Conservation (phyloP, 2,113 vertebrate species). For the Clarias batrachus region DNA sequence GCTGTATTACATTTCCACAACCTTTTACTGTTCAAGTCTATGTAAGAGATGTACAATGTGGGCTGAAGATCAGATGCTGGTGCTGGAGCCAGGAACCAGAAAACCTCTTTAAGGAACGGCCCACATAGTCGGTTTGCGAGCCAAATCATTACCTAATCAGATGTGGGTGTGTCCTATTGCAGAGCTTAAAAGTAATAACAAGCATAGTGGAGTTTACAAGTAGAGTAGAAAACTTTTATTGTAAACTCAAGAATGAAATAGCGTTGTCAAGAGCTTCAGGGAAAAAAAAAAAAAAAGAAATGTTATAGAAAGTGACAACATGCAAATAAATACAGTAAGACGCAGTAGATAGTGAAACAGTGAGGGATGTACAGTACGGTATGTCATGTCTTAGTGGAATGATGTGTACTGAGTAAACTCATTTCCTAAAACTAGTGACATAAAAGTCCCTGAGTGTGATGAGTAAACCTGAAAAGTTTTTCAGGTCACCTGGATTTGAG, state of each 20-base stretch:
- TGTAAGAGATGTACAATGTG: neutral
- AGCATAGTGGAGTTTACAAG: neutral
- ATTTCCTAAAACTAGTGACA: neutral
- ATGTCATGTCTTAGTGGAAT: neutral
- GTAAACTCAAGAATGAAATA: neutral
- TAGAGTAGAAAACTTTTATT: too few species aligned
- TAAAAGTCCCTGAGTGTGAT: neutral
- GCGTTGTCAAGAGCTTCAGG: neutral
- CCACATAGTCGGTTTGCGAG: neutral
- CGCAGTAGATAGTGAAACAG: neutral
- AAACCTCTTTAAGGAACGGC: slow-evolving; percentile 7
- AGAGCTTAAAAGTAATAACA: neutral
- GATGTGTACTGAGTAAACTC: neutral
- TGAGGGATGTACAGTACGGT: neutral
- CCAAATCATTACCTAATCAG: slow-evolving; percentile 21
- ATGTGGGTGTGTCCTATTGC: slow-evolving; percentile 6
- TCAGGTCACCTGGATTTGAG: neutral
- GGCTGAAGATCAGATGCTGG: slow-evolving; percentile 29
- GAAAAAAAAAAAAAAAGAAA: neutral
- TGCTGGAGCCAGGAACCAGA: slow-evolving; percentile 3
- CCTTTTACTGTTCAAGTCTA: neutral
- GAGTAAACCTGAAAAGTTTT: neutral
- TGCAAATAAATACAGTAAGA: too few species aligned
- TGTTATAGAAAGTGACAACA: neutral
- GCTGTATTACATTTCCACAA: slow-evolving; percentile 1